Conservation (phyloP, 1,140 invertebrate genomes). For the Bombus superbus region DNA sequence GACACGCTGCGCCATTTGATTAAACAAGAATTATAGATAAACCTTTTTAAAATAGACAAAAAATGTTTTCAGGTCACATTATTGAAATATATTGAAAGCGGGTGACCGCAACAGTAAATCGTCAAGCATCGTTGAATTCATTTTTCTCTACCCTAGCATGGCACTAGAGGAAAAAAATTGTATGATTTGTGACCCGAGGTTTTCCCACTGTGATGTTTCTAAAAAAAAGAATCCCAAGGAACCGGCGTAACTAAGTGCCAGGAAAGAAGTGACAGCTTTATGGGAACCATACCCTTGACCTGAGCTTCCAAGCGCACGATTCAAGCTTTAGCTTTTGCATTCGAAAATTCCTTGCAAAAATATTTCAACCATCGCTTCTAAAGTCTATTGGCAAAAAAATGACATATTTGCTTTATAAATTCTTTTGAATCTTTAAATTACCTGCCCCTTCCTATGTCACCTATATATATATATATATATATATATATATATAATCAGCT, state of each 20-base stretch:
- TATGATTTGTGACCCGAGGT: slow-evolving; percentile 34
- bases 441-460: too few relatives aligned
- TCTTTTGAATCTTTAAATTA: too few relatives aligned
- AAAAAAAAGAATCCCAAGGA: slow-evolving; percentile 7
- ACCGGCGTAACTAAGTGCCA: slow-evolving; percentile 39
- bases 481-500: too few relatives aligned
- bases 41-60: background rate
- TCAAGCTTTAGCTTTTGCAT: background rate
- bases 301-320: slow-evolving; percentile 26
- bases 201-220: slow-evolving; percentile 33
- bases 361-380: background rate
- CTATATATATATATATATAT: too few relatives aligned
- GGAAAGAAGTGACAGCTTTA: slow-evolving; percentile 53
- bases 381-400: background rate
- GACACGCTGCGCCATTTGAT: background rate
- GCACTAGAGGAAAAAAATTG: slow-evolving; percentile 17
- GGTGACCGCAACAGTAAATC: slow-evolving; percentile 15
- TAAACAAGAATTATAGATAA: background rate
- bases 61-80: background rate
- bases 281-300: slow-evolving; percentile 54
- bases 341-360: slow-evolving; percentile 1
- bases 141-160: background rate
- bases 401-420: too few relatives aligned
- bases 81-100: slow-evolving; percentile 15
- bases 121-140: slow-evolving; percentile 20